A percentile compares a stretch with the other conserved stretches of the same genome.
phyloP scores from a whole-genome alignment of 2,113 vertebrate species.

The Sula dactylatra region DNA sequence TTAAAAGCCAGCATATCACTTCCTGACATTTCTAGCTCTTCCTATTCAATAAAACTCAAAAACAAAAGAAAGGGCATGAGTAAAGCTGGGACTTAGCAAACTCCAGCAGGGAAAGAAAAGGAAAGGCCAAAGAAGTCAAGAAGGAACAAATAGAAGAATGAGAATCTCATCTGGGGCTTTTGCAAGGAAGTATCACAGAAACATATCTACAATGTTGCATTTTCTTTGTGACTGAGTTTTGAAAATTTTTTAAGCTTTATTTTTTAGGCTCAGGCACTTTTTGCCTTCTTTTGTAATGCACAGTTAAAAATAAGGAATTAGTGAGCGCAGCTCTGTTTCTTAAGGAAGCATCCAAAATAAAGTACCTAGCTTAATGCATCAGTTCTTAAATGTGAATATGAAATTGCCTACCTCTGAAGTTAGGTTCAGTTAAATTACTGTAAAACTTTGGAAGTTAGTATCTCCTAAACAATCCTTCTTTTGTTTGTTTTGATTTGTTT shows the following conservation, averaged over 20 bases:
- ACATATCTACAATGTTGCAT: not conserved
- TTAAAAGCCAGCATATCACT: not conserved
- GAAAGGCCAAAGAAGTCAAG: not conserved
- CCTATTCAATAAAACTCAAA: not conserved
- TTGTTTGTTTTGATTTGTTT: not conserved
- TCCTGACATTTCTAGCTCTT: slow-evolving; percentile 1
- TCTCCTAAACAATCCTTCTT: not conserved
- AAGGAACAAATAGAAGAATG: not conserved
- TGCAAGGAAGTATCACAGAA: not conserved
- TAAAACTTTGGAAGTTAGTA: not conserved
- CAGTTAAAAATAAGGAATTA: not conserved
- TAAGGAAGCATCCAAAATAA: not conserved
- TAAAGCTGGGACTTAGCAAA: not conserved
- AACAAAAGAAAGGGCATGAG: not conserved
- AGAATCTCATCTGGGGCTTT: not conserved
- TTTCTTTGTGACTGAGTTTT: not conserved
- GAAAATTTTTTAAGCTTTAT: not conserved
- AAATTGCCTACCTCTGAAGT: not conserved
- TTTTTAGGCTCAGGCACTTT: not conserved
- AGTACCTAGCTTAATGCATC: not conserved
- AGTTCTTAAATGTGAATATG: not conserved
- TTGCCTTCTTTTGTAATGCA: not conserved
- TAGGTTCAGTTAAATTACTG: not conserved
- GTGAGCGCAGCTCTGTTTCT: not conserved
- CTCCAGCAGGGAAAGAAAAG: not conserved